Evolutionary conservation across 2,888 invertebrate species (phyloP), one percentile per base, ranked within the genome.

Genomic region (Eugnorisma glareosa): DNA sequence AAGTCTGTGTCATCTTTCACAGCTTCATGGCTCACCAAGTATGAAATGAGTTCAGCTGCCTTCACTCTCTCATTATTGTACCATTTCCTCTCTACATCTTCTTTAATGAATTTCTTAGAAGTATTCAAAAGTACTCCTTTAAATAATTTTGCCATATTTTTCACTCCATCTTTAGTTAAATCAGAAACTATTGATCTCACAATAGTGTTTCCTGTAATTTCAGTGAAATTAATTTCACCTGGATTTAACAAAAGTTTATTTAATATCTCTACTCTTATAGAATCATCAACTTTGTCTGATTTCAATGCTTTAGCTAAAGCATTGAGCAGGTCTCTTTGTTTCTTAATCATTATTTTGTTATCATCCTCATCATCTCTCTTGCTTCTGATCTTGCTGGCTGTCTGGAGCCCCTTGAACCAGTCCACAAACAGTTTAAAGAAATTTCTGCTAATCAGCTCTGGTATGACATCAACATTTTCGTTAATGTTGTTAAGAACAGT

Each of bases 181-280:
- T 97, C 97, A 2, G 96, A 94, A n/a, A 97, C 97, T 18, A 98
- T 96, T 72, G 97, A 97, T 90, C 97, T 98, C 0, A 98, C 94
- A 67, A 98, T 92, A 87, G 97, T 97, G 24, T 97, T 97, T 21
- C 97, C 97, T 35, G 98, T 98, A 48, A 97, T 97, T 94, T 98
- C 98, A 89, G 98, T 98, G 82, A 98, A 97, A 93, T 98, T 97
- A 80, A 98, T 97, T 89, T 97, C 97, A 7, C 98, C 98, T 0
- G 98, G 98, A 90, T 97, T 95, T 66, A 98, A 96, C 18, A 98
- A 94, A 2, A 98, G 92, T 88, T 97, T 97, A 76, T 97, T 97
- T 57, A 98, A 92, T 8, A 97, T 96, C 15, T 95, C 94, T 3
- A 98, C 94, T 91, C 97, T 97, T 1, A 96, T 94, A 85, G 96